Evolutionary conservation across 2,888 invertebrate genomes (phyloP).

Genomic region (Conus canariensis): DNA sequence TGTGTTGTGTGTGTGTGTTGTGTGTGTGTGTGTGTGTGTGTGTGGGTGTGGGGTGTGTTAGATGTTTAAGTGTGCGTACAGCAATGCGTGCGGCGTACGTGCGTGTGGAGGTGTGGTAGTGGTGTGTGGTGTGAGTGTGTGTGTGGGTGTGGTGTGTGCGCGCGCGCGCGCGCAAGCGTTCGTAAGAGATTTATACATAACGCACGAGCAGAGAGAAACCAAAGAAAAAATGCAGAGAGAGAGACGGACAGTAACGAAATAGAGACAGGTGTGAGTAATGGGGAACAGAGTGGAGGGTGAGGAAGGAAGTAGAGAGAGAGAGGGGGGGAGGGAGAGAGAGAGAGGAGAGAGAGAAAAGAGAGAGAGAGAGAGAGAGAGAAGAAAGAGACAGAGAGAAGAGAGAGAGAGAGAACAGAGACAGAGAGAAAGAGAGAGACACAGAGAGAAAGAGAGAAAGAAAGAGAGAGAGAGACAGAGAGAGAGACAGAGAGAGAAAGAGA

Average conservation of each 20-base stretch:
- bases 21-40: background rate
- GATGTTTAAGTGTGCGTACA: background rate
- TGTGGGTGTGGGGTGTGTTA: too few relatives aligned
- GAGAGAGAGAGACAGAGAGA: background rate
- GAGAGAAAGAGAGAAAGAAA: too few relatives aligned
- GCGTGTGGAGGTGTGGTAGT: too few relatives aligned
- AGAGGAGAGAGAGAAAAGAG: background rate
- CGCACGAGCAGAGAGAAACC: background rate
- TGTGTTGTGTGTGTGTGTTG: too few relatives aligned
- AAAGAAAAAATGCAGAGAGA: background rate
- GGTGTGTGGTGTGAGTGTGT: too few relatives aligned
- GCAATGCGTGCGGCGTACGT: too few relatives aligned
- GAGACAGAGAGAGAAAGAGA: slow-evolving; percentile 23
- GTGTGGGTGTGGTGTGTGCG: too few relatives aligned
- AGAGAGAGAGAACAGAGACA: too few relatives aligned
- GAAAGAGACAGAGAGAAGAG: background rate
- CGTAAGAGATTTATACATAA: too few relatives aligned
- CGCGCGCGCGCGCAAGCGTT: too few relatives aligned
- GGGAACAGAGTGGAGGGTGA: background rate
- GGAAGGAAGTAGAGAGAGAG: background rate
- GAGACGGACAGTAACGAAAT: background rate
- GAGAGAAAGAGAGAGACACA: too few relatives aligned
- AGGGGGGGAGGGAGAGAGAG: background rate
- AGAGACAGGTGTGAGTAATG: background rate
- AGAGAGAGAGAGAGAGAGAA: background rate